Base-by-base conservation (phyloP, 2,888 invertebrate species). In the Pachydiplax longipennis region DNA sequence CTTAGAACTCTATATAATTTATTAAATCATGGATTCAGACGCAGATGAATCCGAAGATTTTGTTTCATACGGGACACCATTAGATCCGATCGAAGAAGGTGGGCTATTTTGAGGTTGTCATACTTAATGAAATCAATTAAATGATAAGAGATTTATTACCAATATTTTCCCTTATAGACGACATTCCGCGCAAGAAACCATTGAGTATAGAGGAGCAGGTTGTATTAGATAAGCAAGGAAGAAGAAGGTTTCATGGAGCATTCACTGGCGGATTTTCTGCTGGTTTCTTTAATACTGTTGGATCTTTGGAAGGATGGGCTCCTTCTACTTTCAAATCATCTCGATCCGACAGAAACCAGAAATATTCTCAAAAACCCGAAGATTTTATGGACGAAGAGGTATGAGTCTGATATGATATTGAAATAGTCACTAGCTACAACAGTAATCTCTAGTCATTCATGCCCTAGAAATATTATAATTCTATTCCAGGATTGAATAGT, bases 241-340 rank as follows among this genome's bases (percentile, higher is more conserved):
- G 97, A 91, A 95, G 98, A 13, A 94, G 99, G 92, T 99, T 99
- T 94, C 99, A 99, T 94, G 99, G 99, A 12, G 99, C 99, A 0
- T 99, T 99, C 93, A 99, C 99, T 0, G 99, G 99, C 0, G 99
- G 98, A 3, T 99, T 99, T 94, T 98, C 99, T 22, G 99, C 99
- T 0, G 99, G 99, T 0, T 99, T 98, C 93, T 99, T 97, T 93
- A 99, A 99, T 93, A 97, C 98, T 0, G 99, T 99, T 35, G 99
- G 99, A 0, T 97, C 99, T 0, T 96, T 97, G 92, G 99, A 99
- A 95, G 99, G 99, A 90, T 99, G 99, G 98, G 95, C 96, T 15
- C 99, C 99, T 0, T 95, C 97, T 58, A 96, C 96, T 25, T 99
- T 99, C 93, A 97, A 97, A 93, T 99, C 99, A 91, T 98, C 98